Conservation (phyloP, 1,140 invertebrate species). For the Drosophila oshimai region DNA sequence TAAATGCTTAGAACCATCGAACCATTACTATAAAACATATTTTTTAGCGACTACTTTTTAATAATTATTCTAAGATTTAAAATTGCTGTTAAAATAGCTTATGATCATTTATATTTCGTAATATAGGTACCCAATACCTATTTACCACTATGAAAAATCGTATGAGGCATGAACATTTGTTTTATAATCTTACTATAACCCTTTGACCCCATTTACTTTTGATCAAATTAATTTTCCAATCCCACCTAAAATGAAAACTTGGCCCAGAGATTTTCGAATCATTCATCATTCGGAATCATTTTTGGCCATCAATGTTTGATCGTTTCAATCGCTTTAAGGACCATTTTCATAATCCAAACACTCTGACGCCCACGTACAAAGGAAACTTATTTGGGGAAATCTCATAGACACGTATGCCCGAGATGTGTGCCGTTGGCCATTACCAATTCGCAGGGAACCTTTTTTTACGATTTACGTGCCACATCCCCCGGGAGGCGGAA, state of each 20-base stretch:
- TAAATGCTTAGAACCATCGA: no score
- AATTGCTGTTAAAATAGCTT: no score
- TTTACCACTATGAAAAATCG: not conserved
- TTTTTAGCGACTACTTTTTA: no score
- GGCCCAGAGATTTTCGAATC: conserved; percentile 20
- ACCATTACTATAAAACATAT: no score
- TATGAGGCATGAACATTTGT: not conserved
- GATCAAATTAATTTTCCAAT: conserved; percentile 29
- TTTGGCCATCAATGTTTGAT: conserved; percentile 47
- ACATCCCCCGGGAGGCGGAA: conserved; percentile 54
- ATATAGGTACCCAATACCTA: no score
- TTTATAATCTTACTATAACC: not conserved
- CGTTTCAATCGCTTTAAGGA: conserved; percentile 44
- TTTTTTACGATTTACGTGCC: conserved; percentile 79
- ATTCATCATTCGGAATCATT: conserved; percentile 45
- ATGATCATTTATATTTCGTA: no score
- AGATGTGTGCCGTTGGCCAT: conserved; percentile 41
- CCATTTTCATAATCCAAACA: conserved; percentile 39
- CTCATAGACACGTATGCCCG: conserved; percentile 49
- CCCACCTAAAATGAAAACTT: not conserved
- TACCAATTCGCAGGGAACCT: conserved; percentile 57
- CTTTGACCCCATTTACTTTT: not conserved
- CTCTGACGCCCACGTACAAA: not conserved
- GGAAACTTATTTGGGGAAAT: conserved; percentile 45
- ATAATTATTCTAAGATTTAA: no score